A percentile compares a stretch with the other conserved stretches of the same genome.
These are phyloP conservation scores for Heterodera schachtii DNA, from an alignment of 1,140 invertebrate genomes.

Conservation along the genomic window DNA sequence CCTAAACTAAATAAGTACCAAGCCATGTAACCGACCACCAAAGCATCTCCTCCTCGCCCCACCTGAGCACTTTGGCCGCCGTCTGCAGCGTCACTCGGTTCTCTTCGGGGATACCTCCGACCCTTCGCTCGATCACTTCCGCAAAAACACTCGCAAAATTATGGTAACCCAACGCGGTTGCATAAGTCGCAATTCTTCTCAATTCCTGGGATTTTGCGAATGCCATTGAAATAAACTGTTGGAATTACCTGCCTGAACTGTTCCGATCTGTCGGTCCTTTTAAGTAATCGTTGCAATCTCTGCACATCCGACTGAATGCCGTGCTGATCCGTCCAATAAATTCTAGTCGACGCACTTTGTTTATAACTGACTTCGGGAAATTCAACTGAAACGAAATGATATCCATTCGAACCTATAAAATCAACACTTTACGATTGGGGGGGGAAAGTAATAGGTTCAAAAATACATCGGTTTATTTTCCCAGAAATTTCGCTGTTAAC, in stretches of 20 bases:
- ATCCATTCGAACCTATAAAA: conserved; percentile 9
- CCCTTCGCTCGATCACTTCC: conserved; percentile 13
- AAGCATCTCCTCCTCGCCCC: no score
- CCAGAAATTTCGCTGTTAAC: no score
- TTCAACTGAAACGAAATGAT: conserved; percentile 10
- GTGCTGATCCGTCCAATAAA: conserved; percentile 40
- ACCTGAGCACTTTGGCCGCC: neutral
- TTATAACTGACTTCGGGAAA: conserved; percentile 38
- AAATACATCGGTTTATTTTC: no score
- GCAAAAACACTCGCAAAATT: conserved; percentile 29
- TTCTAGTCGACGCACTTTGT: conserved; percentile 16
- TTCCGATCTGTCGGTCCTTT: conserved; percentile 33
- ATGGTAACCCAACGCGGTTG: conserved; percentile 37
- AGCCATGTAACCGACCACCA: no score
- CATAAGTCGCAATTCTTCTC: conserved; percentile 32
- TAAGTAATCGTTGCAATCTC: conserved; percentile 27
- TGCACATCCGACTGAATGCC: conserved; percentile 37
- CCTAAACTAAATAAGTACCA: no score
- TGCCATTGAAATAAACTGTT: neutral
- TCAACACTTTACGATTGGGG: neutral
- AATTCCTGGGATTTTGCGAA: conserved; percentile 26
- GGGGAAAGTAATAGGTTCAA: no score
- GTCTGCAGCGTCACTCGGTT: conserved; percentile 15
- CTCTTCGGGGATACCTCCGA: conserved; percentile 18
- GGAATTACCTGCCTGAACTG: conserved; percentile 40